These are phyloP conservation scores for Acanthosoma haemorrhoidale DNA, from an alignment of 2,888 invertebrate genomes.

Conservation along the genomic window DNA sequence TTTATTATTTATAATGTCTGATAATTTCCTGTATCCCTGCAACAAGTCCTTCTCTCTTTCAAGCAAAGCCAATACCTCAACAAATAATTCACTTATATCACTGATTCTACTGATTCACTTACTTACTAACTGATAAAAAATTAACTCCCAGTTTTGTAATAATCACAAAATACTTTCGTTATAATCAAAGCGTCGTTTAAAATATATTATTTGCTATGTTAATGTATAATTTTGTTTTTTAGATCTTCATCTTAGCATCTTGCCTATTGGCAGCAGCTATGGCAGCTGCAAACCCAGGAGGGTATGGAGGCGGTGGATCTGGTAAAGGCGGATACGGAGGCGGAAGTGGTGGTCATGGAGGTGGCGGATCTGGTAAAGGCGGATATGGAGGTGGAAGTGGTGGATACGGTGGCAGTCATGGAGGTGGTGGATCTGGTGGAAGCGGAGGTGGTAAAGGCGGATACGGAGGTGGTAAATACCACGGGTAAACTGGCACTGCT, in stretches of 20 bases:
- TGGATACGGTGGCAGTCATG: neutral
- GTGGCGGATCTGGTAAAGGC: neutral
- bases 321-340: neutral
- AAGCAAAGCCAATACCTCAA: no score
- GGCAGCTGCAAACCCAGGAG: neutral
- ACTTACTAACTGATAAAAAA: no score
- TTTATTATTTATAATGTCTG: no score
- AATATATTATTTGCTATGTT: no score
- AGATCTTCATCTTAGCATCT: neutral
- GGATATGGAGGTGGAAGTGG: neutral
- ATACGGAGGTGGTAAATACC: neutral
- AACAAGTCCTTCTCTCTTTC: no score
- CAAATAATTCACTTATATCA: no score
- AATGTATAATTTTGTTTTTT: neutral
- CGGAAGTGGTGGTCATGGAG: neutral
- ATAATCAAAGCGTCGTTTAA: no score
- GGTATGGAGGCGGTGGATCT: neutral
- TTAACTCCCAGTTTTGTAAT: no score
- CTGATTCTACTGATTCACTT: no score
- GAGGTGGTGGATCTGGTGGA: neutral
- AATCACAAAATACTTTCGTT: no score
- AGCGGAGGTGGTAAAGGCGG: neutral
- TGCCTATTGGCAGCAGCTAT: neutral
- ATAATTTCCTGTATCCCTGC: no score
- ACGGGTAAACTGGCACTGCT: no score